Conservation (phyloP, 2,888 invertebrate genomes). For the Drosophila incognita region DNA sequence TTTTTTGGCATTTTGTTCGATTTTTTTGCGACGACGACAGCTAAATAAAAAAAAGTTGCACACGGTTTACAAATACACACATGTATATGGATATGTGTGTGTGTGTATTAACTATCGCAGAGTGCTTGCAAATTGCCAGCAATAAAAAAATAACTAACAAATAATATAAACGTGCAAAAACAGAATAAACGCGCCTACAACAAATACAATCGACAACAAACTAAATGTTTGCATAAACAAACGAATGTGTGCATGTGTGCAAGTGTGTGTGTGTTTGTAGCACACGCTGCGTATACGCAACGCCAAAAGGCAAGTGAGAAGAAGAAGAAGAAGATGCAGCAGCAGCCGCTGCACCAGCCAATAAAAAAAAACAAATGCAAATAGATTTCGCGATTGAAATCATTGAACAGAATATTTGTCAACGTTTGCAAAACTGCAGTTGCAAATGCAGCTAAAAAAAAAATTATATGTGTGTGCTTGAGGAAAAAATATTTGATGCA, state of each 20-base stretch:
- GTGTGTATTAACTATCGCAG: constrained; percentile 45
- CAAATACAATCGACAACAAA: constrained; percentile 31
- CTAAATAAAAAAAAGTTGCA: constrained; percentile 75
- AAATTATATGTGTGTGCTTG: constrained; percentile 32
- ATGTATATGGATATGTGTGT: background rate
- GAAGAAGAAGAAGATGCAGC: constrained; percentile 12
- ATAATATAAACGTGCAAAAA: background rate
- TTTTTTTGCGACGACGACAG: constrained; percentile 71
- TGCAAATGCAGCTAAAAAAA: constrained; percentile 36
- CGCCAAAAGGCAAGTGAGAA: constrained; percentile 14
- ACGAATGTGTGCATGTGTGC: constrained; percentile 21
- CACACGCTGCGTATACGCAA: constrained; percentile 66
- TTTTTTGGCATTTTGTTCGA: constrained; percentile 78
- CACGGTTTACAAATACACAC: constrained; percentile 38
- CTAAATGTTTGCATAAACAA: constrained; percentile 49
- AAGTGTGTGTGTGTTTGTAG: constrained; percentile 30
- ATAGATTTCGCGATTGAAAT: constrained; percentile 16
- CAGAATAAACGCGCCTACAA: constrained; percentile 32
- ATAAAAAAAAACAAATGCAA: constrained; percentile 31
- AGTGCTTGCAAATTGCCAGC: constrained; percentile 48
- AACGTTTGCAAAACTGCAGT: constrained; percentile 52
- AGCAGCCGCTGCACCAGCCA: constrained; percentile 12
- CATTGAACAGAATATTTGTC: constrained; percentile 36
- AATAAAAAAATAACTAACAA: constrained; percentile 37
- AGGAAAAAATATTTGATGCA: constrained; percentile 30